Conservation (phyloP, 2,888 invertebrate species). For the Mayetiola destructor region DNA sequence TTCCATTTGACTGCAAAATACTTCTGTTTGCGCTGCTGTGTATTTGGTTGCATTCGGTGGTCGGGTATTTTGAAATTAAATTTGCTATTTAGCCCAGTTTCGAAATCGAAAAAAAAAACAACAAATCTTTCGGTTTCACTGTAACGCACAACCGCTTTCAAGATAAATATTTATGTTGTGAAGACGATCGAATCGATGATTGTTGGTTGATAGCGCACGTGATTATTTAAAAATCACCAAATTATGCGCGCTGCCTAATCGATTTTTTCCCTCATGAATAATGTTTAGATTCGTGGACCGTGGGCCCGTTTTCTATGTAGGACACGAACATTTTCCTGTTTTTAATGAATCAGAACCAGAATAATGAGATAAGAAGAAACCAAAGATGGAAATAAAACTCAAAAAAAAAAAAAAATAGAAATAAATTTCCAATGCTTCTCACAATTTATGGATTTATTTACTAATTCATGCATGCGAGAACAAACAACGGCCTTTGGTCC, state of each 20-base stretch:
- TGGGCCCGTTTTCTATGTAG: background rate
- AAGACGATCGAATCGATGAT: background rate
- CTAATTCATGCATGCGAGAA: background rate
- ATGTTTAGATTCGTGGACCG: background rate
- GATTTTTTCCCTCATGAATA: background rate
- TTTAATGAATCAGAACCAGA: no score
- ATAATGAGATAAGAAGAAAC: no score
- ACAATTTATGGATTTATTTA: background rate
- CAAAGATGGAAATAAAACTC: background rate
- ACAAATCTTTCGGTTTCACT: conserved; percentile 3
- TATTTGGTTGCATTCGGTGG: no score
- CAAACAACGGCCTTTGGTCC: background rate
- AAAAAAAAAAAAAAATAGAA: background rate
- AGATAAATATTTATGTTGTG: background rate
- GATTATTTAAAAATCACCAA: no score
- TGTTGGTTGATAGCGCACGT: no score
- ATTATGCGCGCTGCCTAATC: no score
- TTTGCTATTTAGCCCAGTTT: conserved; percentile 10
- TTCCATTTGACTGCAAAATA: no score
- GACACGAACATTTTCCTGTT: background rate
- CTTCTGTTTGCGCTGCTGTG: no score
- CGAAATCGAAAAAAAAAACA: no score
- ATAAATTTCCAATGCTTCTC: conserved; percentile 5
- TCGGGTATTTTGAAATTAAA: no score
- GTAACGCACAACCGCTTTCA: background rate